Conservation (phyloP, 2,797 vertebrate genomes). For the Gymnopithys bicolor region DNA sequence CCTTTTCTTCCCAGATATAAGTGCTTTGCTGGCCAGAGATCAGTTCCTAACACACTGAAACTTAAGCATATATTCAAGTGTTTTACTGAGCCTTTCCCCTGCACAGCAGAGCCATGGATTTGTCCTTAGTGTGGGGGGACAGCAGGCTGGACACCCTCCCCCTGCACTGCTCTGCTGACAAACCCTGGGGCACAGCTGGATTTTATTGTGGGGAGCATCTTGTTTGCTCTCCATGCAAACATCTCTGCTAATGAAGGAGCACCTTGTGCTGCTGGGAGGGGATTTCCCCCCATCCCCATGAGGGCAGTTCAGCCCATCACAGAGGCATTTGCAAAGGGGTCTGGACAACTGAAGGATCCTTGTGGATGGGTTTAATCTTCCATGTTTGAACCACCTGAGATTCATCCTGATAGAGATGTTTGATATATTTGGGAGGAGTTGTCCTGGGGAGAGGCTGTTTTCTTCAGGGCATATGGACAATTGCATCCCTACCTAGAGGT, state of each 20-base stretch:
- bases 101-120: neutral
- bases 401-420: neutral
- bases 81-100: neutral
- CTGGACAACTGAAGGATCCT: neutral
- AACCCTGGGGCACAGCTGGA: rapidly evolving
- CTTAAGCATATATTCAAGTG: neutral
- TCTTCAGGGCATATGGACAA: neutral
- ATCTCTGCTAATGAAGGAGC: neutral
- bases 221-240: neutral
- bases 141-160: rapidly evolving
- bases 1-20: neutral
- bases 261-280: neutral
- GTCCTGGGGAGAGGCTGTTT: neutral
- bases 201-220: rapidly evolving
- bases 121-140: neutral
- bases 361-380: neutral
- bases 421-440: neutral
- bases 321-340: neutral
- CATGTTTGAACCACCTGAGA: neutral
- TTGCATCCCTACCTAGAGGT: rapidly evolving
- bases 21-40: neutral
- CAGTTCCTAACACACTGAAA: neutral
- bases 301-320: neutral
- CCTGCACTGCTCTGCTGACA: neutral
- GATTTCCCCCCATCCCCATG: neutral